A percentile compares a stretch with the other conserved stretches of the same genome.
Evolutionary conservation across 2,888 invertebrate species (phyloP).

Genomic region (Synanthedon vespiformis): DNA sequence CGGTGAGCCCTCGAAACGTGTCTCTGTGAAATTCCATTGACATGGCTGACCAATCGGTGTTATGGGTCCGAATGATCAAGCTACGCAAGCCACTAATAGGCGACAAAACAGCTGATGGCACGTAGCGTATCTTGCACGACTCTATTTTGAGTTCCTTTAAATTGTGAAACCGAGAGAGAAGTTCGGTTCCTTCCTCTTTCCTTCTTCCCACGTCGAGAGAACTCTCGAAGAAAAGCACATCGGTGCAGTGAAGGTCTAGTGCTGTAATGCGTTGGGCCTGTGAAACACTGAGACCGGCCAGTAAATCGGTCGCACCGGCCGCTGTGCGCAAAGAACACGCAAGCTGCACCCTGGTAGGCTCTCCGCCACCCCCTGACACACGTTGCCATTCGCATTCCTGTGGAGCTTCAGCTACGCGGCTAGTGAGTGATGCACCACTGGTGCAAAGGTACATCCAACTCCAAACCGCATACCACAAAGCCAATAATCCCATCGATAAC

Average conservation of each 20-base stretch:
- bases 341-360: conserved; percentile 70
- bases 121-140: conserved; percentile 81
- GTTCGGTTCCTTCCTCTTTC: conserved; percentile 66
- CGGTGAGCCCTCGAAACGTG: conserved; percentile 76
- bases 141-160: conserved; percentile 78
- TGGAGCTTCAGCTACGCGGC: conserved; percentile 73
- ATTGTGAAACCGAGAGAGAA: conserved; percentile 73
- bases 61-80: conserved; percentile 79
- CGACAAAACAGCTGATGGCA: conserved; percentile 77
- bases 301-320: conserved; percentile 74
- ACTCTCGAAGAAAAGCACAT: conserved; percentile 79
- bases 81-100: conserved; percentile 75
- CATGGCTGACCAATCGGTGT: conserved; percentile 84
- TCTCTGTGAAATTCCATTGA: conserved; percentile 80
- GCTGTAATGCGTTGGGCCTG: conserved; percentile 79
- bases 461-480: conserved; percentile 47
- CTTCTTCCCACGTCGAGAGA: conserved; percentile 71
- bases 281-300: conserved; percentile 72
- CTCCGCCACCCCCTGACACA: conserved; percentile 63
- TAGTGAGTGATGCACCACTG: conserved; percentile 57
- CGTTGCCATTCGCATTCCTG: conserved; percentile 81
- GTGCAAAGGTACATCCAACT: conserved; percentile 49
- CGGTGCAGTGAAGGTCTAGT: conserved; percentile 77
- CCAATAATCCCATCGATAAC: conserved; percentile 59
- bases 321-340: conserved; percentile 76